These are phyloP conservation scores for Fissipunctia ypsillon DNA, from an alignment of 2,888 invertebrate genomes.

Conservation along the genomic window DNA sequence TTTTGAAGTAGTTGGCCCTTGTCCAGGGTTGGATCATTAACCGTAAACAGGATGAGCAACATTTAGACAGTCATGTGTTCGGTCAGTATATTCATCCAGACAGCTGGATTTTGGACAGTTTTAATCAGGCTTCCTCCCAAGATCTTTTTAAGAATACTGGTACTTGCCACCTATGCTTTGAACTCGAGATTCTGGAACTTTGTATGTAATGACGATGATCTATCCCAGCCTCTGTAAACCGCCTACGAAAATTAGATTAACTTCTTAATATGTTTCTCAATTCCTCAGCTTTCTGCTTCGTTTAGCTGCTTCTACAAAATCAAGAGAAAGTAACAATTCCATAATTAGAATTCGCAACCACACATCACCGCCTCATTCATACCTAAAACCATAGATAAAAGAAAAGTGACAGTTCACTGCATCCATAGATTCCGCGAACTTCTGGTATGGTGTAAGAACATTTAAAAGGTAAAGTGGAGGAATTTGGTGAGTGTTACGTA, in stretches of 20 bases:
- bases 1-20: neutral
- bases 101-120: neutral
- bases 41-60: neutral
- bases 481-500: too few relatives aligned
- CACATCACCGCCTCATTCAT: slow-evolving; percentile 21
- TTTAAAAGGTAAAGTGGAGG: too few relatives aligned
- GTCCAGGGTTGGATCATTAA: neutral
- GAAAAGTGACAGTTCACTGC: too few relatives aligned
- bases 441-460: too few relatives aligned
- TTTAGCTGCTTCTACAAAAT: neutral
- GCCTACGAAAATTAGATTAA: neutral
- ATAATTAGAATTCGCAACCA: slow-evolving; percentile 14
- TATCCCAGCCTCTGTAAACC: neutral
- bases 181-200: neutral
- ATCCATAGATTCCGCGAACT: too few relatives aligned
- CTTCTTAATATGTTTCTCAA: neutral
- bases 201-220: too few relatives aligned
- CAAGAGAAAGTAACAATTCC: neutral
- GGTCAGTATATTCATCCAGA: neutral
- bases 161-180: neutral
- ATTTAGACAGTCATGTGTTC: too few relatives aligned
- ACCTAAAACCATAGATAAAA: too few relatives aligned
- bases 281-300: neutral
- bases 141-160: neutral
- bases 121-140: neutral